Evolutionary conservation across 2,113 vertebrate genomes (phyloP), one percentile per base, ranked within the genome.

Genomic region (Carettochelys insculpta): DNA sequence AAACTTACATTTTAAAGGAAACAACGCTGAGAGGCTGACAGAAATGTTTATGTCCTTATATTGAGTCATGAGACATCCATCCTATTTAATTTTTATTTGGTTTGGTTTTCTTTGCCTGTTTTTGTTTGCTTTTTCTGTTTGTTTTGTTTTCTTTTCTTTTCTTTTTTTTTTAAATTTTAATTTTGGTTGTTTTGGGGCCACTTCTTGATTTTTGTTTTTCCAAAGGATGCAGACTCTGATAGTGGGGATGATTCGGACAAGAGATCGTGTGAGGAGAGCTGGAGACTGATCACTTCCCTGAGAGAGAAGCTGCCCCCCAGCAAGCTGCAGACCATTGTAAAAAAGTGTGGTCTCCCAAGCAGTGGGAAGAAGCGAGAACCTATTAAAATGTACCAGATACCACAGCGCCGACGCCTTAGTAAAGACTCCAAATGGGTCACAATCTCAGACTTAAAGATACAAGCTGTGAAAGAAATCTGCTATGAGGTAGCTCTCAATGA

Each of bases 211-310:
- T 98, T 99, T 99, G 98, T 98, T 98, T 99, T 97, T 97, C 96
- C 98, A 98, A 99, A 99, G 99, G 99, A 99, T 96, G 99, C 99
- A 97, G 99, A 99, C 98, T 99, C 99, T 98, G 99, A 99, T 99
- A 99, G 99, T 99, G 99, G 99, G 94, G 99, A 99, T 98, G 99
- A 99, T 98, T 99, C 99, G 97, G 99, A 99, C 99, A 99, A 99
- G 98, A 98, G 99, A 96, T 99, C 99, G 96, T 99, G 99, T 91
- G 99, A 99, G 96, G 99, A 99, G 97, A 99, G 99, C 98, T 99
- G 99, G 99, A 99, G 99, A 98, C 98, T 99, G 97, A 99, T 99
- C 96, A 99, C 99, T 96, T 99, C 99, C 96, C 97, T 99, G 98
- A 98, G 99, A 97, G 99, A 99, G 98, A 99, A 99, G 98, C 99